phyloP scores from a whole-genome alignment of 2,113 vertebrate species.

The Psammodynastes pulverulentus region DNA sequence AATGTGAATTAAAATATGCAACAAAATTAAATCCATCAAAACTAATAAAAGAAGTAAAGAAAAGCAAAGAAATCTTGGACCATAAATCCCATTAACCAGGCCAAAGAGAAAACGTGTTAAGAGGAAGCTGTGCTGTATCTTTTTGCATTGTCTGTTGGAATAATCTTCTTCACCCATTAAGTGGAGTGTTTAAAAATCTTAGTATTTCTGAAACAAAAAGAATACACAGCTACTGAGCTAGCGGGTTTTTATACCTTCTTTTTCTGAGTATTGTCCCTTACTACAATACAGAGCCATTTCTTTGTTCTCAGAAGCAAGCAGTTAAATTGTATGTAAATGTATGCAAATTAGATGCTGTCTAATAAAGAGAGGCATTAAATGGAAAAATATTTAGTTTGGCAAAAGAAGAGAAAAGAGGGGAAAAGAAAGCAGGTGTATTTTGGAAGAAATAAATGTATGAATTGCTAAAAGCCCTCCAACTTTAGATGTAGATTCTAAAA shows the following conservation, averaged over 20 bases:
- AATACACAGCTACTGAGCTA: conserved; percentile 71
- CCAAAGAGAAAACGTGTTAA: conserved; percentile 66
- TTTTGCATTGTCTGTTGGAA: conserved; percentile 74
- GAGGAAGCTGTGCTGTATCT: conserved; percentile 68
- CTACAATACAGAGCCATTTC: conserved; percentile 79
- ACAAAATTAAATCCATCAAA: conserved; percentile 68
- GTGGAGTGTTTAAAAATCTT: conserved; percentile 68
- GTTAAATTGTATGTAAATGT: conserved; percentile 87
- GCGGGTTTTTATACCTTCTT: conserved; percentile 77
- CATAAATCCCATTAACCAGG: conserved; percentile 69
- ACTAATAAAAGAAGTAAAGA: conserved; percentile 68
- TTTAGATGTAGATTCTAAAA: conserved; percentile 66
- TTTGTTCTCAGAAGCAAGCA: conserved; percentile 83
- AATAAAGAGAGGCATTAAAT: conserved; percentile 86
- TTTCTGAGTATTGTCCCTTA: conserved; percentile 79
- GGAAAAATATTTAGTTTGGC: conserved; percentile 84
- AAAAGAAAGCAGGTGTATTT: conserved; percentile 80
- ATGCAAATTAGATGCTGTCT: conserved; percentile 85
- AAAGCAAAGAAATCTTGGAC: conserved; percentile 67
- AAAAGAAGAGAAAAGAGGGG: conserved; percentile 65
- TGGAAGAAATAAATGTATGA: conserved; percentile 71
- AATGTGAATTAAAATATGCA: conserved; percentile 65
- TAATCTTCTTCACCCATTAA: conserved; percentile 76
- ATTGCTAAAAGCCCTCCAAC: conserved; percentile 70
- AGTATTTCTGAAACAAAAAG: conserved; percentile 78